Percentiles rank a stretch among this genome's conserved stretches.
Evolutionary conservation across 1,140 invertebrate species (phyloP).

Genomic region (Lepidurus couesii): DNA sequence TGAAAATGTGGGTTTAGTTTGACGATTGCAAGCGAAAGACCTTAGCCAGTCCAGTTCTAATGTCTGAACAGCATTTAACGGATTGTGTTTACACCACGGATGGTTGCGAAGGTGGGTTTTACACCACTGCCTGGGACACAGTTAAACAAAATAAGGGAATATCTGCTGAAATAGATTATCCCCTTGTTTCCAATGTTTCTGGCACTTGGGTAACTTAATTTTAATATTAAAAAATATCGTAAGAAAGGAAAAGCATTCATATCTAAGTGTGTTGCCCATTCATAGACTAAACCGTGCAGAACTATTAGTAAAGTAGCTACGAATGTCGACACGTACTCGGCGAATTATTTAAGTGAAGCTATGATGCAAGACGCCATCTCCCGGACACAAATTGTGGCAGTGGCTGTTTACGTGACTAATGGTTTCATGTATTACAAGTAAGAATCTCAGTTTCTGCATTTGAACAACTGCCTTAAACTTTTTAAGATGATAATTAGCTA

Average conservation of each 20-base stretch:
- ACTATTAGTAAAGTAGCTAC: not conserved
- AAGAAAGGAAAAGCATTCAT: no score
- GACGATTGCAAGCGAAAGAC: conserved; percentile 36
- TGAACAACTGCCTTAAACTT: not conserved
- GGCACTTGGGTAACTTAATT: not conserved
- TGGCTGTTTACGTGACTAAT: not conserved
- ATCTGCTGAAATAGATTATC: not conserved
- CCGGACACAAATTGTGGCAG: not conserved
- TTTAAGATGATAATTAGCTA: not conserved
- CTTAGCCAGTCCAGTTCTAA: conserved; percentile 32
- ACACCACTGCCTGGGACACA: conserved; percentile 27
- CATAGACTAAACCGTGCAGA: not conserved
- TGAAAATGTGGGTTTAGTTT: conserved; percentile 26
- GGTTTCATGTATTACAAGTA: not conserved
- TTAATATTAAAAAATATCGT: not conserved
- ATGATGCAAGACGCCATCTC: not conserved
- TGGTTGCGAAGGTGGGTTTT: conserved; percentile 30
- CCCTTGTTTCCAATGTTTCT: not conserved
- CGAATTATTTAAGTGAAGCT: no score
- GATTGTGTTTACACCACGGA: conserved; percentile 27
- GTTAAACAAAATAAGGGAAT: not conserved
- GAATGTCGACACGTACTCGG: not conserved
- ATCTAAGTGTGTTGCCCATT: no score
- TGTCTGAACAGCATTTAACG: conserved; percentile 24
- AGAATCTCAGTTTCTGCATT: not conserved